Evolutionary conservation across 2,797 vertebrate genomes (phyloP).

Genomic region (Graptemys geographica): DNA sequence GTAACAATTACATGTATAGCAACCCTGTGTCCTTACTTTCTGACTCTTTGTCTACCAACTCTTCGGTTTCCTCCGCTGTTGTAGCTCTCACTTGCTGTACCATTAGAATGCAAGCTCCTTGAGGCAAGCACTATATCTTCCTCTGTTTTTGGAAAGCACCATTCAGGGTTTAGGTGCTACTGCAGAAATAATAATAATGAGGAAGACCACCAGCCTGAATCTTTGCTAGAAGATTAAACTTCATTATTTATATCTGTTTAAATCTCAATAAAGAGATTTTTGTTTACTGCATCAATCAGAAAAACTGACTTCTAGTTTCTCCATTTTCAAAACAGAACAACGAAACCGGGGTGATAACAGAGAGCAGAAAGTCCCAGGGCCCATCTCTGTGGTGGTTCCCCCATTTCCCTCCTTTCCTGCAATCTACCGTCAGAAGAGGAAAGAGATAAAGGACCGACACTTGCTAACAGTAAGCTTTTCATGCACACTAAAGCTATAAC

Average conservation of each 20-base stretch:
- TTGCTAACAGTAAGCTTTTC: constrained; percentile 85
- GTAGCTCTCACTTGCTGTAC: neutral
- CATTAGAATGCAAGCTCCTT: neutral
- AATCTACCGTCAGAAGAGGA: constrained; percentile 83
- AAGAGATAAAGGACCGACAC: constrained; percentile 84
- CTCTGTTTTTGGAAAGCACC: neutral
- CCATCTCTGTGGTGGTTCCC: constrained; percentile 84
- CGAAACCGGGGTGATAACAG: constrained; percentile 85
- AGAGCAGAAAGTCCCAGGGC: constrained; percentile 86
- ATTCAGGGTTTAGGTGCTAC: neutral
- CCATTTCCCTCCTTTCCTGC: constrained; percentile 88
- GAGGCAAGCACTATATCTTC: neutral
- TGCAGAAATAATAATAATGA: neutral
- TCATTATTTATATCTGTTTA: neutral
- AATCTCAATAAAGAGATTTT: neutral
- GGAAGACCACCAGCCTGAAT: neutral
- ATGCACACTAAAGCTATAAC: neutral
- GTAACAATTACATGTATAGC: neutral
- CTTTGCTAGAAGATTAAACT: neutral
- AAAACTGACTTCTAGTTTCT: neutral
- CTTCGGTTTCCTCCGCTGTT: neutral
- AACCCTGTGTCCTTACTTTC: neutral
- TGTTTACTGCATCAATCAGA: neutral
- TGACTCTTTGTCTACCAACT: neutral
- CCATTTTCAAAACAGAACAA: constrained; percentile 85